phyloP scores from a whole-genome alignment of 2,888 invertebrate genomes.

The Actias luna region DNA sequence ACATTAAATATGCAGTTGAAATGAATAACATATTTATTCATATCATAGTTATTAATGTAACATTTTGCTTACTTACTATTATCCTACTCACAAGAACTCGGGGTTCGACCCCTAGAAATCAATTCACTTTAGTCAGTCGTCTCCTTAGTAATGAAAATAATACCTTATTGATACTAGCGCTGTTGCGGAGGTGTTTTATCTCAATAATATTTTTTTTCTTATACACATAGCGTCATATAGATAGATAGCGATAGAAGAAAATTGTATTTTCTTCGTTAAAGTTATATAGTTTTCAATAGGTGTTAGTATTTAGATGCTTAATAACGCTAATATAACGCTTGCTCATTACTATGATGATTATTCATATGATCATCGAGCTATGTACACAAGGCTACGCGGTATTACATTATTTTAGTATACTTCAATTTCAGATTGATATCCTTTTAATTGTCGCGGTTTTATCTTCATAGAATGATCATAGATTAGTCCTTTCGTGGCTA shows the following conservation, averaged over 20 bases:
- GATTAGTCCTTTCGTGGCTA: no score
- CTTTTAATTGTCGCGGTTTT: background rate
- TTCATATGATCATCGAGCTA: background rate
- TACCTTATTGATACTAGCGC: slow-evolving; percentile 29
- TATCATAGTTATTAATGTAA: background rate
- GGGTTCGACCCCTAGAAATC: slow-evolving; percentile 50
- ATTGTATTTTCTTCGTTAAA: slow-evolving; percentile 2
- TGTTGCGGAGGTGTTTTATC: slow-evolving; percentile 30
- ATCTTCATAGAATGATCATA: no score
- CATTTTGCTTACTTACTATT: slow-evolving; percentile 2
- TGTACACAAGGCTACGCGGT: background rate
- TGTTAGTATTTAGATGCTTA: background rate
- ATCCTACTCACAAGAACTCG: slow-evolving; percentile 19
- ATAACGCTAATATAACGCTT: background rate
- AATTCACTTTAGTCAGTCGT: slow-evolving; percentile 46
- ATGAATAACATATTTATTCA: no score
- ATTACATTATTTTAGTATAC: background rate
- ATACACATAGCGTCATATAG: slow-evolving; percentile 25
- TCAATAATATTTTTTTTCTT: slow-evolving; percentile 33
- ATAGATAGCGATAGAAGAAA: slow-evolving; percentile 25
- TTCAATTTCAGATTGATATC: background rate
- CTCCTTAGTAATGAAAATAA: slow-evolving; percentile 43
- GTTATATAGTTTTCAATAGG: slow-evolving; percentile 5
- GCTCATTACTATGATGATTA: background rate
- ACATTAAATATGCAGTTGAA: no score